Conservation (phyloP, 2,113 vertebrate species). For the Eclectus roratus region DNA sequence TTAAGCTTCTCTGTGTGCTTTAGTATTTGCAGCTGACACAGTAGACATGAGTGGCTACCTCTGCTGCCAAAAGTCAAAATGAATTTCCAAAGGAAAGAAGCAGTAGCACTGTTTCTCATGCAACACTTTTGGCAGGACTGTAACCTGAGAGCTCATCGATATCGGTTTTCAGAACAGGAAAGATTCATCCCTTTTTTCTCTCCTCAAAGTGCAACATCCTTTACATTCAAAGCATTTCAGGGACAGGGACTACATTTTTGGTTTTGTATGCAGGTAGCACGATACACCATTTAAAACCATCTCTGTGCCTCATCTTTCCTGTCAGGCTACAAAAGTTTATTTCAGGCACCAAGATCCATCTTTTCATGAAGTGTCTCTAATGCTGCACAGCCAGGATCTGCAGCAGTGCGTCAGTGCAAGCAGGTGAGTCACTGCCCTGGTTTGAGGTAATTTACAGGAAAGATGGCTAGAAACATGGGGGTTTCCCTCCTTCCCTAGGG, state of each 20-base stretch:
- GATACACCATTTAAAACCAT: accelerated
- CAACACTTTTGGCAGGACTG: neutral
- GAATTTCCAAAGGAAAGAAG: neutral
- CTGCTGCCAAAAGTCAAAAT: neutral
- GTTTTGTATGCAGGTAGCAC: neutral
- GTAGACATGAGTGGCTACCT: neutral
- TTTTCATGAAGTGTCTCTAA: neutral
- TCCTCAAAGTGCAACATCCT: neutral
- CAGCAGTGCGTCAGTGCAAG: neutral
- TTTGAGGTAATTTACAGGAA: neutral
- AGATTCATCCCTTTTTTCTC: neutral
- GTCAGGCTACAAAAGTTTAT: neutral
- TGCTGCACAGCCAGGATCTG: neutral
- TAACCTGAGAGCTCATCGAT: neutral
- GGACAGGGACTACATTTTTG: neutral
- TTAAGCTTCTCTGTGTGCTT: neutral
- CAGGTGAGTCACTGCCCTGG: neutral
- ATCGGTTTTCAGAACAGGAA: neutral
- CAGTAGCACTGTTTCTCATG: neutral
- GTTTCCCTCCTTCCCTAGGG: neutral
- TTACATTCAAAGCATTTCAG: neutral
- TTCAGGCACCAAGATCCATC: neutral
- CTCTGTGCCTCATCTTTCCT: neutral
- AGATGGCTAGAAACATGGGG: neutral
- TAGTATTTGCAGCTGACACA: neutral